Percentiles rank a stretch among this genome's conserved stretches.
These are phyloP conservation scores for Nicator chloris DNA, from an alignment of 2,113 vertebrate genomes.

Conservation along the genomic window DNA sequence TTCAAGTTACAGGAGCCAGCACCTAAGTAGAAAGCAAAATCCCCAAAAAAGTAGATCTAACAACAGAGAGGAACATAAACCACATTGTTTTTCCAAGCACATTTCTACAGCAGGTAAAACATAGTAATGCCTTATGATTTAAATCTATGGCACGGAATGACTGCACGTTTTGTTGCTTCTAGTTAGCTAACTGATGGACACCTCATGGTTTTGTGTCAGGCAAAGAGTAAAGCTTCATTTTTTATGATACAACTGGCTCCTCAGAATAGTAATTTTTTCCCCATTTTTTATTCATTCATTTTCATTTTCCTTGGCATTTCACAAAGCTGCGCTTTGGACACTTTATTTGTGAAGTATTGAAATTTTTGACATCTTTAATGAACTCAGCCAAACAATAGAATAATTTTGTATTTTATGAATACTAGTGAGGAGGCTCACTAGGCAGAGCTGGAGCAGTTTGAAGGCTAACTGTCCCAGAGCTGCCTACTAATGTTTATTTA, in stretches of 20 bases:
- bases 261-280: not conserved
- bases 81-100: not conserved
- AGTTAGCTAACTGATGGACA: not conserved
- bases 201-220: not conserved
- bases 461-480: not conserved
- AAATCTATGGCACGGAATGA: not conserved
- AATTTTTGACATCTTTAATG: not conserved
- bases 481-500: not conserved
- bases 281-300: accelerated
- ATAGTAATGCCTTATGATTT: not conserved
- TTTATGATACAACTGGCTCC: not conserved
- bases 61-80: not conserved
- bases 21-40: not conserved
- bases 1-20: not conserved
- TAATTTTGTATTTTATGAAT: not conserved
- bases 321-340: not conserved
- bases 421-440: not conserved
- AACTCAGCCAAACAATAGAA: not conserved
- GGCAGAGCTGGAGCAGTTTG: not conserved
- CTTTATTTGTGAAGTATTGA: not conserved
- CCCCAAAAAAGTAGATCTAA: not conserved
- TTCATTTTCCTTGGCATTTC: not conserved
- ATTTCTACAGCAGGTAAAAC: not conserved
- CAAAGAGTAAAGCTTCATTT: not conserved
- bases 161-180: not conserved